Evolutionary conservation across 2,113 vertebrate genomes (phyloP), one percentile per base, ranked within the genome.

Genomic region (Pseudopodoces humilis): DNA sequence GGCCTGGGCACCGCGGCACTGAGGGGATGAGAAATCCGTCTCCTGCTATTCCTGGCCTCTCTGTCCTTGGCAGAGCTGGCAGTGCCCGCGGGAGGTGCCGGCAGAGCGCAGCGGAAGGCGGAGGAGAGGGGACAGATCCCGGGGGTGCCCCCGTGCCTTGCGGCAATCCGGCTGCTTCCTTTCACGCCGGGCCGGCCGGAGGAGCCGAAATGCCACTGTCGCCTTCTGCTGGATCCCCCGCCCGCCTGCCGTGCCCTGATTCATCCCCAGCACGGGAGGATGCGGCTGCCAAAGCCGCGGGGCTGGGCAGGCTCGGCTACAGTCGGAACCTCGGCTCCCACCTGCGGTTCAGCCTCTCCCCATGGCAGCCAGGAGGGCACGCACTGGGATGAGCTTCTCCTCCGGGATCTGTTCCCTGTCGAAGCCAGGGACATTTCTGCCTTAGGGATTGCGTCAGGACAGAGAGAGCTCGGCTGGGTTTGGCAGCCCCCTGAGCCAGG

Each of bases 11-110:
- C 9, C 0, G 7, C 5, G 70, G 69, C 86, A 47, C 37, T 0
- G 2, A 50, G 31, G 47, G 60, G 55, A 93, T 81, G 80, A 96
- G 75, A 91, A 91, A 88, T 59, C 55, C 52, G 1, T 44, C 85
- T 80, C 74, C 60, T 68, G 79, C 95, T 94, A 71, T 92, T 96
- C 90, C 91, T 58, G 92, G 85, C 83, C 30, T 52, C 15, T 21
- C 53, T 77, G 80, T 95, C 81, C 87, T 94, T 90, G 83, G 96
- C 95, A 97, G 28, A 88, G 14, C 77, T 1, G 77, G 94, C 90
- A 88, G 85, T 62, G 88, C 83, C 85, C 6, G 6, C 60, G 85
- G 77, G 84, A 92, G 77, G 39, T 76, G 81, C 84, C 81, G 92
- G 92, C 79, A 92, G 79, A 23, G 49, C 11, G 0, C 30, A 17